Conservation (phyloP, 2,888 invertebrate genomes). For the Physocephala rufipes region DNA sequence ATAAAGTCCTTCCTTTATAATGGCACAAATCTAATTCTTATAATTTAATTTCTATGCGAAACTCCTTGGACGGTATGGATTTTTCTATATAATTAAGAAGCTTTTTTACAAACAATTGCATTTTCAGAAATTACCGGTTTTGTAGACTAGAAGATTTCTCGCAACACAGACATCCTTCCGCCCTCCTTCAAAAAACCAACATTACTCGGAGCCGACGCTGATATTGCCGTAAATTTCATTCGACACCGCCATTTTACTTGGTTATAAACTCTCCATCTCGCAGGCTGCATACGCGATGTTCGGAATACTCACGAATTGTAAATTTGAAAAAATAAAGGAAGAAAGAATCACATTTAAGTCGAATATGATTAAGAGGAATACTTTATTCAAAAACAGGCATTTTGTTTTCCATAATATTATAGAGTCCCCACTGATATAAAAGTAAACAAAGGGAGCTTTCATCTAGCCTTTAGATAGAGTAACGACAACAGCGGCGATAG, state of each 20-base stretch:
- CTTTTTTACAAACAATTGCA: too few relatives aligned
- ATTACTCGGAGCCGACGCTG: background rate
- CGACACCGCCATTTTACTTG: conserved; percentile 5
- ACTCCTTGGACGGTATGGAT: too few relatives aligned
- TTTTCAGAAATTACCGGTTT: conserved; percentile 15
- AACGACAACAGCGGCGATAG: background rate
- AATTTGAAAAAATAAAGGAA: background rate
- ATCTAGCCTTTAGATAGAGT: background rate
- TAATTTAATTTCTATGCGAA: too few relatives aligned
- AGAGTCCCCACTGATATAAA: background rate
- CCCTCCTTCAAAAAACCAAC: background rate
- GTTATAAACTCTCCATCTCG: conserved; percentile 5
- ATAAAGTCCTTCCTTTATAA: too few relatives aligned
- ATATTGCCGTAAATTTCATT: background rate
- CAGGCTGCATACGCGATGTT: background rate
- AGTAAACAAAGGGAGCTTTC: background rate
- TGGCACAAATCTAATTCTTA: too few relatives aligned
- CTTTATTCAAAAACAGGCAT: background rate
- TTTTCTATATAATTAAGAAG: too few relatives aligned
- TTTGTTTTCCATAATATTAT: background rate
- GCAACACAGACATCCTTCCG: too few relatives aligned
- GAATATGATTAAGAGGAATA: background rate
- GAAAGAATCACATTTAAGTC: too few relatives aligned
- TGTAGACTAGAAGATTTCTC: conserved; percentile 16
- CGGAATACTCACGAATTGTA: too few relatives aligned